Evolutionary conservation across 1,140 invertebrate species (phyloP).

Genomic region (Apis mellifera): DNA sequence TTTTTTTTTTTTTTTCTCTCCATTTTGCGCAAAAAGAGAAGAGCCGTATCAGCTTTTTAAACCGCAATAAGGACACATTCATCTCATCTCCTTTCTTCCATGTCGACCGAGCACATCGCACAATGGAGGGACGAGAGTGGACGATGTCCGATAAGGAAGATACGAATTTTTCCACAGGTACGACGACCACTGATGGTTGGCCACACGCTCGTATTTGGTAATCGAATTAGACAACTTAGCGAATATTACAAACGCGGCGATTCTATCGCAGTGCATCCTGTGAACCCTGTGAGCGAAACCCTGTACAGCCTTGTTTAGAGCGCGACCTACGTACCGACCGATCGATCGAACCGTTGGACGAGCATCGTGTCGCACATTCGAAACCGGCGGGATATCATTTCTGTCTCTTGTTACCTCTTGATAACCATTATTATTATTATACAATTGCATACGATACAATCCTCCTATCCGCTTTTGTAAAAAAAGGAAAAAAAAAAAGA

Average conservation of each 20-base stretch:
- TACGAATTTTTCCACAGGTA: conserved; percentile 28
- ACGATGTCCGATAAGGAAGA: neutral
- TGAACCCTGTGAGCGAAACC: conserved; percentile 61
- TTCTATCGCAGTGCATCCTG: conserved; percentile 67
- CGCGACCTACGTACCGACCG: neutral
- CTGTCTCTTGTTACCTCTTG: no score
- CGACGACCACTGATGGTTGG: conserved; percentile 9
- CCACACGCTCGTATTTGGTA: conserved; percentile 25
- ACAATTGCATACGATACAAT: no score
- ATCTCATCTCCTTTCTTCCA: conserved; percentile 26
- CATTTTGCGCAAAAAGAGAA: neutral
- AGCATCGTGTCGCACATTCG: conserved; percentile 7
- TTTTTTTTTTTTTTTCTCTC: neutral
- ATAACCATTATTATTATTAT: no score
- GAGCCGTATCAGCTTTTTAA: neutral
- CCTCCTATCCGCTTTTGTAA: no score
- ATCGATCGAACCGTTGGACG: conserved; percentile 7
- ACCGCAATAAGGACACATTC: conserved; percentile 1
- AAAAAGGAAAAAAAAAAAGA: no score
- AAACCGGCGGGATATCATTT: no score
- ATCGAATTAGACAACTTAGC: conserved; percentile 12
- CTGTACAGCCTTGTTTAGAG: conserved; percentile 51
- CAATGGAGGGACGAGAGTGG: neutral
- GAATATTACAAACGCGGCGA: conserved; percentile 40
- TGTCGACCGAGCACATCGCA: neutral